phyloP scores from a whole-genome alignment of 2,797 vertebrate species.

The Enteromius treurensis region DNA sequence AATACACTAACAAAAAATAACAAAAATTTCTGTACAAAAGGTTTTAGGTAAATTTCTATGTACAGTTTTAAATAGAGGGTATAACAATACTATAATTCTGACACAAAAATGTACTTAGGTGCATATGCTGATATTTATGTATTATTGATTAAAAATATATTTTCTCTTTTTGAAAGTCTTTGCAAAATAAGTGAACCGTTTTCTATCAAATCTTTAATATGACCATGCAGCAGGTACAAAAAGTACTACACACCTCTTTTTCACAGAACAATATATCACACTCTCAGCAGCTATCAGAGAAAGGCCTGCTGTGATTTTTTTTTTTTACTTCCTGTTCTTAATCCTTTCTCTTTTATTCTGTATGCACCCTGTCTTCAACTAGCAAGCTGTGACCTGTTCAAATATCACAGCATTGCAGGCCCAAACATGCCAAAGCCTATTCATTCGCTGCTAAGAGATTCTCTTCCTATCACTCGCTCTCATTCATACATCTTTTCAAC shows the following conservation, averaged over 20 bases:
- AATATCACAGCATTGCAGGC: slow-evolving; percentile 57
- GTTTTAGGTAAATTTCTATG: too few species aligned
- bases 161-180: not conserved
- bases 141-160: not conserved
- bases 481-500: not conserved
- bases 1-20: not conserved
- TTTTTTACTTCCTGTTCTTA: slow-evolving; percentile 7
- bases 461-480: slow-evolving; percentile 22
- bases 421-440: slow-evolving; percentile 53
- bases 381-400: slow-evolving; percentile 55
- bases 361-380: slow-evolving; percentile 37
- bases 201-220: not conserved
- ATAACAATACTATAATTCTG: too few species aligned
- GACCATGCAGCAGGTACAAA: not conserved
- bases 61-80: not conserved
- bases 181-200: not conserved
- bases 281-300: slow-evolving; percentile 5
- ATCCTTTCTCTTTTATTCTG: slow-evolving; percentile 35
- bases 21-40: not conserved
- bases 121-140: not conserved
- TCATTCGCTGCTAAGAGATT: slow-evolving; percentile 43
- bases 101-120: not conserved
- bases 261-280: slow-evolving; percentile 37
- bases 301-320: slow-evolving; percentile 23
- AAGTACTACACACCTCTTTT: slow-evolving; percentile 17